Base-by-base conservation (phyloP, 2,888 invertebrate genomes). In the Brachypalpus laphriformis region DNA sequence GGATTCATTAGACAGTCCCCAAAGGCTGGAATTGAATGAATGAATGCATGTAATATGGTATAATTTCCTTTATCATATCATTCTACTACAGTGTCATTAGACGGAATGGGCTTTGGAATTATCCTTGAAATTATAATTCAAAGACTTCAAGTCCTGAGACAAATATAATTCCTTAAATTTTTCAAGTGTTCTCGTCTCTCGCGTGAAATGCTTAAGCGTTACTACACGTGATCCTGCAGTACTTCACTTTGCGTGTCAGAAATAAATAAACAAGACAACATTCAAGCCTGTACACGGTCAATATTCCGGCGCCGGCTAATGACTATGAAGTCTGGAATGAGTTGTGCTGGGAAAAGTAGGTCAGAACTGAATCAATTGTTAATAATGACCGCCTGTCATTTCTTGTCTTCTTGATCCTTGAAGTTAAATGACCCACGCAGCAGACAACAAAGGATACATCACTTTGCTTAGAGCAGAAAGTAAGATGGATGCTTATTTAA, bases 291-390 rank as follows among this genome's bases (percentile, higher is more conserved):
- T 61, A 8, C 28, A 61, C 14, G 59, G 49, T 61, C 63, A 54
- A 63, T 51, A 54, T 22, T 40, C 51, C 28, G 72, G 51, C 72
- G 61, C 61, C 61, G 31, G 20, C 7, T 54, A 74, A 51, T 31
- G 37, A 34, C 16, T 1, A 34, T 28, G 6, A 40, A 51, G 74
- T 75, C 74, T 65, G 42, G 20, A 42, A 3, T 40, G 28, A 42
- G 28, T 28, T 72, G 14, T 16, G 11, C 49, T 9, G 25, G 16
- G n/a, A 3, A 45, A 75, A 75, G 31, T 65, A 54, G 63, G 74
- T 56, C 74, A 75, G 9, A 45, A 42, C 22, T 56, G 61, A 45
- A 56, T 56, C 45, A 54, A 45, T 75, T 65, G 31, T 45, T 42
- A 7, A 37, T 22, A 65, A n/a, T 37, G 22, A 22, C 49, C 34